These are phyloP conservation scores for Luscinia luscinia DNA, from an alignment of 2,797 vertebrate genomes.

Conservation along the genomic window DNA sequence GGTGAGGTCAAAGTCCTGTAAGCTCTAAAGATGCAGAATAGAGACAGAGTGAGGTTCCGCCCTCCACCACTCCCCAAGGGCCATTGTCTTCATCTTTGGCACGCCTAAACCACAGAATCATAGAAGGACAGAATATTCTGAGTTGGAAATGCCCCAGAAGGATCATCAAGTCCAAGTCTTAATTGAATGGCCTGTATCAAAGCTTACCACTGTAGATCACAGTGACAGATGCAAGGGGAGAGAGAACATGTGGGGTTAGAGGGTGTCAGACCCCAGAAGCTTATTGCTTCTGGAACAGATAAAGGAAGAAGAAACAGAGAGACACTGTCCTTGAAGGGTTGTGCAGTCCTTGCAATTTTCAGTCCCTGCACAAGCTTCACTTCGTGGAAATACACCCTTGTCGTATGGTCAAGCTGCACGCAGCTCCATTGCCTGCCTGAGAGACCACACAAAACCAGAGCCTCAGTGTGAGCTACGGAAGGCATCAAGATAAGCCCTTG, in stretches of 20 bases:
- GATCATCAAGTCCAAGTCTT: background rate
- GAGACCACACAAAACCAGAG: background rate
- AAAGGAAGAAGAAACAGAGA: background rate
- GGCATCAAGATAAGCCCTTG: background rate
- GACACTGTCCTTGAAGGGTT: background rate
- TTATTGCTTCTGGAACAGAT: background rate
- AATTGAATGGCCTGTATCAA: background rate
- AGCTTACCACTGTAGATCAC: background rate
- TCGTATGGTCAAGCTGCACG: background rate
- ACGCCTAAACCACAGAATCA: background rate
- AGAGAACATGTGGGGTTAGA: background rate
- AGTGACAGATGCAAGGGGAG: background rate
- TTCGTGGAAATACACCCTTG: background rate
- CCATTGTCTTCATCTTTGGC: background rate
- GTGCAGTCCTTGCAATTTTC: background rate
- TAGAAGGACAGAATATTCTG: background rate
- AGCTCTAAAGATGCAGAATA: background rate
- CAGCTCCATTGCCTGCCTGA: background rate
- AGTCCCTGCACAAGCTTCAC: background rate
- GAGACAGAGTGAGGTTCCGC: background rate
- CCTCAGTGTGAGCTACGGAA: background rate
- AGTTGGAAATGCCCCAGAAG: background rate
- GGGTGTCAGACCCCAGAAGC: background rate
- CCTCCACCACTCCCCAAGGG: background rate
- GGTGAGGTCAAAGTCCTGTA: background rate